A percentile compares a stretch with the other conserved stretches of the same genome.
phyloP scores from a whole-genome alignment of 2,888 invertebrate genomes.

The Hypsopygia costalis region DNA sequence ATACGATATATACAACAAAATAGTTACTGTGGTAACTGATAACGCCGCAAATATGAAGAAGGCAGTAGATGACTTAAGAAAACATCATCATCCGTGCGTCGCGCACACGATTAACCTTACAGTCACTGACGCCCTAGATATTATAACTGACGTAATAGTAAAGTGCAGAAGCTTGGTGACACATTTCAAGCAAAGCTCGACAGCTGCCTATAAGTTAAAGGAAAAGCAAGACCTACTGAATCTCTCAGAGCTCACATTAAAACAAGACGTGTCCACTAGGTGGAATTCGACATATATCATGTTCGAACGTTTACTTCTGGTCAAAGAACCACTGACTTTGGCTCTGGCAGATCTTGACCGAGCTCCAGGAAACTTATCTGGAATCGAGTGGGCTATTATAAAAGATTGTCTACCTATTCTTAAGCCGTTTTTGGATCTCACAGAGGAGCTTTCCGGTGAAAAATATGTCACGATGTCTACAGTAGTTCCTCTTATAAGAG shows the following conservation, averaged over 20 bases:
- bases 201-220: slow-evolving; percentile 3
- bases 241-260: slow-evolving; percentile 19
- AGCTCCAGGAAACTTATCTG: background rate
- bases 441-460: too few species aligned
- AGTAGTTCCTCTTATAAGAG: too few species aligned
- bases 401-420: background rate
- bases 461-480: too few species aligned
- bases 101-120: slow-evolving; percentile 6
- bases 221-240: slow-evolving; percentile 23
- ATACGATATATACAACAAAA: background rate
- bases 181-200: slow-evolving; percentile 7
- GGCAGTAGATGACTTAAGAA: slow-evolving; percentile 1
- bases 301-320: slow-evolving; percentile 21
- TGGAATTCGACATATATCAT: slow-evolving; percentile 24
- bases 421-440: too few species aligned
- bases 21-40: background rate
- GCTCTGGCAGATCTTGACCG: slow-evolving; percentile 1
- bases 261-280: slow-evolving; percentile 26
- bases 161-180: background rate
- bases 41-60: slow-evolving; percentile 9
- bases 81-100: slow-evolving; percentile 4
- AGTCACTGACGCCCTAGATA: background rate
- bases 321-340: slow-evolving; percentile 19
- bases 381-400: background rate
- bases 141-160: background rate